These are phyloP conservation scores for Dipodomys stephensi DNA, from an alignment of 2,113 vertebrate genomes.

Conservation along the genomic window DNA sequence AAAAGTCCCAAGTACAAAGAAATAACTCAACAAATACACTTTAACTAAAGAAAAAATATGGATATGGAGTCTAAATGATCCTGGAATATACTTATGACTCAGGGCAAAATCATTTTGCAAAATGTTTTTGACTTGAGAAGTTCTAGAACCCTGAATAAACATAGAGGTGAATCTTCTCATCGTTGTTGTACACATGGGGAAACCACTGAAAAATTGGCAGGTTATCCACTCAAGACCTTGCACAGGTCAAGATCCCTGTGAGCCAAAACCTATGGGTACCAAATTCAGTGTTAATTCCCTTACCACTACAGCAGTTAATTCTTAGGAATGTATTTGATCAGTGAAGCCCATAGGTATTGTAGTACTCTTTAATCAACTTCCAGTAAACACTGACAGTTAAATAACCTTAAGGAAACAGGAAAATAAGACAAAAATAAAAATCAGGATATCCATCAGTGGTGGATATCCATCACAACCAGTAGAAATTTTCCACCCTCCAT, in stretches of 20 bases:
- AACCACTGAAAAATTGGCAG: background rate
- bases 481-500: background rate
- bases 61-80: background rate
- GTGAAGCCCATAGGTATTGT: background rate
- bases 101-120: background rate
- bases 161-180: background rate
- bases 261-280: background rate
- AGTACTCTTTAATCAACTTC: background rate
- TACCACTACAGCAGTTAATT: background rate
- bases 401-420: background rate
- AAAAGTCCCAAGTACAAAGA: background rate
- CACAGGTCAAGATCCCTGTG: background rate
- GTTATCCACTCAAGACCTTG: background rate
- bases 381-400: conserved; percentile 24
- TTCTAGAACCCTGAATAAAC: background rate
- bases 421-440: background rate
- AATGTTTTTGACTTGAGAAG: background rate
- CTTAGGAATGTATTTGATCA: background rate
- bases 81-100: background rate
- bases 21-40: background rate
- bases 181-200: background rate
- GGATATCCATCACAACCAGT: background rate
- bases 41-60: background rate
- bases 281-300: background rate
- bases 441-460: background rate